Conservation (phyloP, 2,113 vertebrate species). For the Benitochromis conjunctus region DNA sequence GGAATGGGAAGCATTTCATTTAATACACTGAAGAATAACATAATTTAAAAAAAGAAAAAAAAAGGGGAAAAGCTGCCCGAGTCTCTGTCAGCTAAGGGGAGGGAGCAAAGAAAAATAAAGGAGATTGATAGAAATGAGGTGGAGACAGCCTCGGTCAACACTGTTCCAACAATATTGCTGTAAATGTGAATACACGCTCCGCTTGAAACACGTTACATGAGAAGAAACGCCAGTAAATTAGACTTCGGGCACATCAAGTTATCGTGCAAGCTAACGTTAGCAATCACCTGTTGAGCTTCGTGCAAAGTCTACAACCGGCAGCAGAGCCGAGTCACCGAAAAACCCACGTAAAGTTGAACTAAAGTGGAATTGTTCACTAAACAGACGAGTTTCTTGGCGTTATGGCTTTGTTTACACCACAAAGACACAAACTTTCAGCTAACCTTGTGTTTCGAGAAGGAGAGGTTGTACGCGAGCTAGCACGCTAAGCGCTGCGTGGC, state of each 20-base stretch:
- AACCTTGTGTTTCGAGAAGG: not conserved
- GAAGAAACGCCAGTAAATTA: not conserved
- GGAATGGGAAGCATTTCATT: constrained; percentile 12
- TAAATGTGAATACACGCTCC: not conserved
- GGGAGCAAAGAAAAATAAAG: not conserved
- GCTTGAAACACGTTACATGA: not conserved
- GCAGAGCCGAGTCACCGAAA: not conserved
- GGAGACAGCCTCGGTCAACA: not conserved
- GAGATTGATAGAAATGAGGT: not conserved
- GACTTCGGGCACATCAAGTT: not conserved
- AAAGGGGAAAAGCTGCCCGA: not conserved
- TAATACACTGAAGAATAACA: not conserved
- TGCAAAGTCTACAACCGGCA: not conserved
- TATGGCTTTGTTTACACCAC: not conserved
- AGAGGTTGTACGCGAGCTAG: constrained; percentile 13
- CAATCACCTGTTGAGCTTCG: constrained; percentile 64
- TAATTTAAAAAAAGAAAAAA: not conserved
- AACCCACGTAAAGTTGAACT: not conserved
- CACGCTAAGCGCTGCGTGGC: constrained; percentile 29
- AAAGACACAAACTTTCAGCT: not conserved
- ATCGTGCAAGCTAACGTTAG: constrained; percentile 15
- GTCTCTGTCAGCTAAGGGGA: not conserved
- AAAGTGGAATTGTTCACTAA: not conserved
- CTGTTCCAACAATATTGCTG: not conserved
- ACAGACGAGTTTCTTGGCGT: accelerated